Conservation (phyloP, 2,113 vertebrate genomes). For the Asarcornis scutulata region DNA sequence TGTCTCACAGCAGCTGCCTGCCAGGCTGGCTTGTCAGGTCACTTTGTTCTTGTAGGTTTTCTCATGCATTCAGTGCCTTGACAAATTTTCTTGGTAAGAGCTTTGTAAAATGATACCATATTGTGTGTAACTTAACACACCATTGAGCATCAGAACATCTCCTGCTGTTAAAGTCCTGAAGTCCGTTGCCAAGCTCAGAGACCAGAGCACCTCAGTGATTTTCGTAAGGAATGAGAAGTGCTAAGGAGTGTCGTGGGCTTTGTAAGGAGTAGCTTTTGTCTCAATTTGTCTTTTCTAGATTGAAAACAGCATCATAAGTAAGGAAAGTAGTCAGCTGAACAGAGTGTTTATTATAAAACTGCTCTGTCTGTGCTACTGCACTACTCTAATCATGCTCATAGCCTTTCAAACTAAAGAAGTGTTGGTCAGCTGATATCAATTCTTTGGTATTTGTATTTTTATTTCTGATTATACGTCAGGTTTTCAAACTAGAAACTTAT, state of each 20-base stretch:
- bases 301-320: background rate
- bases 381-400: background rate
- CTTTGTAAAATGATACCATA: background rate
- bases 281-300: background rate
- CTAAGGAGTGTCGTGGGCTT: background rate
- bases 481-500: background rate
- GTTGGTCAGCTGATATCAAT: background rate
- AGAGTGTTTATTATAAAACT: background rate
- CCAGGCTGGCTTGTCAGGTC: background rate
- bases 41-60: background rate
- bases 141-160: background rate
- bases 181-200: background rate
- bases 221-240: rapidly evolving
- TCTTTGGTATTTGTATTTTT: background rate
- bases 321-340: background rate
- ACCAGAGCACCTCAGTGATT: background rate
- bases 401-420: background rate
- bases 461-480: background rate
- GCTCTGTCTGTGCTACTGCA: background rate
- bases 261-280: background rate
- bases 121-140: background rate
- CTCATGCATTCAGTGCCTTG: background rate
- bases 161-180: background rate
- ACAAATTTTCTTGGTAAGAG: background rate
- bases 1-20: background rate